Conservation (phyloP, 1,140 invertebrate genomes). For the Aplysia californica region DNA sequence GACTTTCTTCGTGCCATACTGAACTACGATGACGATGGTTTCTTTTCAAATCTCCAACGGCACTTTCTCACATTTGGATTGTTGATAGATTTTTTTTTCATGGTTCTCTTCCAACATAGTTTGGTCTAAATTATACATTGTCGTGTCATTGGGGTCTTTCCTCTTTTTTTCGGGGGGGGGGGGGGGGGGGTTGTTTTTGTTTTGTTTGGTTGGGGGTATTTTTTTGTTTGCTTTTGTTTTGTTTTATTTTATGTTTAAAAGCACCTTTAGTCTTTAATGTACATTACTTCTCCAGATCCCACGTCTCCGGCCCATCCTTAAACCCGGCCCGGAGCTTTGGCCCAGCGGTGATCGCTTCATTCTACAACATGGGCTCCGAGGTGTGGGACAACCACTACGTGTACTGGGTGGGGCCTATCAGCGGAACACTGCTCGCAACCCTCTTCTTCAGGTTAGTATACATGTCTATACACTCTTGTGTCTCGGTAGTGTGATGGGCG, state of each 20-base stretch:
- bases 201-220: too few relatives aligned
- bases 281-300: background rate
- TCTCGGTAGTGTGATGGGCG: too few relatives aligned
- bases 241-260: background rate
- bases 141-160: background rate
- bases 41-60: too few relatives aligned
- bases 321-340: constrained; percentile 68
- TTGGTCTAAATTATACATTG: background rate
- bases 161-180: too few relatives aligned
- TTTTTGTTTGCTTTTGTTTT: too few relatives aligned
- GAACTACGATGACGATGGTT: too few relatives aligned
- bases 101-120: too few relatives aligned
- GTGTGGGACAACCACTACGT: constrained; percentile 64
- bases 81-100: too few relatives aligned
- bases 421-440: constrained; percentile 54
- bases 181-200: too few relatives aligned
- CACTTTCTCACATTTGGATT: too few relatives aligned
- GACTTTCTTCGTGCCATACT: too few relatives aligned
- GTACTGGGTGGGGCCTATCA: constrained; percentile 63
- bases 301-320: constrained; percentile 61
- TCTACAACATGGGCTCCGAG: constrained; percentile 34
- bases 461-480: too few relatives aligned
- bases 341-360: constrained; percentile 66
- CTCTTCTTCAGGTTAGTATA: constrained; percentile 56
- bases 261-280: background rate